Conservation (phyloP, 2,888 invertebrate species). For the Stenchaetothrips biformis region DNA sequence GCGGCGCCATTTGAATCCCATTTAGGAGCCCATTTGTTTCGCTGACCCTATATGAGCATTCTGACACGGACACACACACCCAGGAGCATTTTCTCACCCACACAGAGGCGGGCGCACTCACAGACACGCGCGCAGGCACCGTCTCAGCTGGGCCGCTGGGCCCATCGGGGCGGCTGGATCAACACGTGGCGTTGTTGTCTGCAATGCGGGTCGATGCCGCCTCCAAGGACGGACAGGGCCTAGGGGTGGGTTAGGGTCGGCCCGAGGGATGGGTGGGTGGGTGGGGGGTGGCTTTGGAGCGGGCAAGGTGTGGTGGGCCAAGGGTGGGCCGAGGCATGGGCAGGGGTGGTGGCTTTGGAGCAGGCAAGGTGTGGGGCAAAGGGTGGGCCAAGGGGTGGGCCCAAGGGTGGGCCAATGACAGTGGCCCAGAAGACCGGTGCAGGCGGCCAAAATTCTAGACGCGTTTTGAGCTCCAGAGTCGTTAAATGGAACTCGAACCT, state of each 20-base stretch:
- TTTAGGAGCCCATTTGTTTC: no score
- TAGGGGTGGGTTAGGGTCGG: not conserved
- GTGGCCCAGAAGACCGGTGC: no score
- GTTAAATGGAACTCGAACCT: no score
- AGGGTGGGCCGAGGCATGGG: not conserved
- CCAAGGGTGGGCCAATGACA: no score
- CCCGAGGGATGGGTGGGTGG: not conserved
- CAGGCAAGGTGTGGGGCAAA: not conserved
- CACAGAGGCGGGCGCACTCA: not conserved
- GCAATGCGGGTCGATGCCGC: not conserved
- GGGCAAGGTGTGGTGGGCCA: not conserved
- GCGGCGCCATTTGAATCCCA: no score
- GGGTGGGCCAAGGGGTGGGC: not conserved
- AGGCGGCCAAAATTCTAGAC: no score
- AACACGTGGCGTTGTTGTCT: slow-evolving; percentile 7
- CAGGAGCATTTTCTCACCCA: no score
- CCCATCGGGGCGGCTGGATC: not conserved
- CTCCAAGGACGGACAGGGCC: no score
- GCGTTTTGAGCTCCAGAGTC: no score
- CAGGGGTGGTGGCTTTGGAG: not conserved
- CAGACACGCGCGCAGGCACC: not conserved
- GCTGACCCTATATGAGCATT: no score
- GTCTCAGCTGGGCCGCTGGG: not conserved
- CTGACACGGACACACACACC: no score
- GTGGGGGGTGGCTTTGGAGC: no score